Conservation (phyloP, 1,140 invertebrate species). For the Chrysomallon squamiferum region DNA sequence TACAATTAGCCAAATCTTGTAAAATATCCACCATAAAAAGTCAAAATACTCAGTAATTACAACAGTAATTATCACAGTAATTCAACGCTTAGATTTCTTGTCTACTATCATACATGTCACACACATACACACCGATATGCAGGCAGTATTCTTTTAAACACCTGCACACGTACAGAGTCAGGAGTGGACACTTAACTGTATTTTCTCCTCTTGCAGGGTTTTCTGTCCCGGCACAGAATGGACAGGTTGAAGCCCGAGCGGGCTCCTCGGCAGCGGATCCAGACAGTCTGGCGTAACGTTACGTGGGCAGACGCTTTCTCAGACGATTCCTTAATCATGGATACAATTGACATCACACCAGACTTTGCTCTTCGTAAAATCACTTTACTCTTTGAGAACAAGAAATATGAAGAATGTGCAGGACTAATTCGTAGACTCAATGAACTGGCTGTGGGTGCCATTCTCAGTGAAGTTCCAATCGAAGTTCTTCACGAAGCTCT, state of each 20-base stretch:
- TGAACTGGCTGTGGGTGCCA: conserved; percentile 74
- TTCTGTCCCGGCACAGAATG: neutral
- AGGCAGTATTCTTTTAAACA: no score
- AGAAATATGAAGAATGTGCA: conserved; percentile 64
- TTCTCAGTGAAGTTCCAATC: conserved; percentile 78
- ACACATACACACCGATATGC: no score
- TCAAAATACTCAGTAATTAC: no score
- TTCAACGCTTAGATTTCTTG: no score
- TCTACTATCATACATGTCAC: no score
- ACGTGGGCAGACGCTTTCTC: conserved; percentile 47
- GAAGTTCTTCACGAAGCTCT: conserved; percentile 86
- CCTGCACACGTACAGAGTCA: no score
- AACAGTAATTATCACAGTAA: no score
- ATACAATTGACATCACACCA: conserved; percentile 43
- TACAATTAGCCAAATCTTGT: no score
- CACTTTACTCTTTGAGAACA: conserved; percentile 43
- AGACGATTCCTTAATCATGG: conserved; percentile 41
- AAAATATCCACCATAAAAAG: no score
- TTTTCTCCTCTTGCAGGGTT: neutral
- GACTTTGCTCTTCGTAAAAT: conserved; percentile 44
- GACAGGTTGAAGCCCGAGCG: conserved; percentile 37
- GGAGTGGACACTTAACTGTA: no score
- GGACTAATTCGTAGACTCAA: conserved; percentile 78
- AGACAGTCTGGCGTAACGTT: conserved; percentile 48
- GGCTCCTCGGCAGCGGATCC: conserved; percentile 32